These are phyloP conservation scores for Orchesella cincta DNA, from an alignment of 1,140 invertebrate genomes.

Conservation along the genomic window DNA sequence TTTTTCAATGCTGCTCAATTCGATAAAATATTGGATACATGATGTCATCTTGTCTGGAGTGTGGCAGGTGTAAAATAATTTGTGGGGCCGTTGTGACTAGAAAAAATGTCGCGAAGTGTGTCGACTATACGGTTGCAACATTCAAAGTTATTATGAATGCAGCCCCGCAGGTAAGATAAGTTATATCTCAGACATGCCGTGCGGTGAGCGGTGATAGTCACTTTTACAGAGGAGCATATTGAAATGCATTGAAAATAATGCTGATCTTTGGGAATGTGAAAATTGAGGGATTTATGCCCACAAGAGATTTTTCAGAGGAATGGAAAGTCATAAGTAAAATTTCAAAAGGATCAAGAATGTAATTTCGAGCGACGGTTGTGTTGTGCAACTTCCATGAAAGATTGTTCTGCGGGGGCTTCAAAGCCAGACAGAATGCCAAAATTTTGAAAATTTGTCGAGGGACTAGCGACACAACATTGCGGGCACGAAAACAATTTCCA, in stretches of 20 bases:
- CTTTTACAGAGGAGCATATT: not conserved
- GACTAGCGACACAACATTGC: no score
- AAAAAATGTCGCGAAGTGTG: not conserved
- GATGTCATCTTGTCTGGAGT: not conserved
- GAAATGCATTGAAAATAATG: slow-evolving; percentile 4
- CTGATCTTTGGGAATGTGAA: not conserved
- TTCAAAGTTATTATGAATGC: no score
- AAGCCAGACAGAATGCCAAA: no score
- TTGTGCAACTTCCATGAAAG: no score
- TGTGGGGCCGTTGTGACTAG: slow-evolving; percentile 6
- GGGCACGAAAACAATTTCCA: no score
- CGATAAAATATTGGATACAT: not conserved
- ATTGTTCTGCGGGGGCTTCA: no score
- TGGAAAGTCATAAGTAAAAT: slow-evolving; percentile 12
- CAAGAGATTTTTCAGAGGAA: slow-evolving; percentile 1
- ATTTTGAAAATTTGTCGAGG: no score
- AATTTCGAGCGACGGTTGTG: slow-evolving; percentile 12
- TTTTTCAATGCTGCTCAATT: not conserved
- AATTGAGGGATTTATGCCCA: slow-evolving; percentile 19
- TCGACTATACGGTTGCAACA: no score
- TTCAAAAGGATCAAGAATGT: slow-evolving; percentile 25
- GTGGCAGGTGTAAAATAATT: slow-evolving; percentile 20
- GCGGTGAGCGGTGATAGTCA: not conserved
- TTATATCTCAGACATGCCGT: no score
- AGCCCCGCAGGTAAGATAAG: no score